Evolutionary conservation across 2,797 vertebrate species (phyloP), one percentile per base, ranked within the genome.

Genomic region (Cynopterus sphinx): DNA sequence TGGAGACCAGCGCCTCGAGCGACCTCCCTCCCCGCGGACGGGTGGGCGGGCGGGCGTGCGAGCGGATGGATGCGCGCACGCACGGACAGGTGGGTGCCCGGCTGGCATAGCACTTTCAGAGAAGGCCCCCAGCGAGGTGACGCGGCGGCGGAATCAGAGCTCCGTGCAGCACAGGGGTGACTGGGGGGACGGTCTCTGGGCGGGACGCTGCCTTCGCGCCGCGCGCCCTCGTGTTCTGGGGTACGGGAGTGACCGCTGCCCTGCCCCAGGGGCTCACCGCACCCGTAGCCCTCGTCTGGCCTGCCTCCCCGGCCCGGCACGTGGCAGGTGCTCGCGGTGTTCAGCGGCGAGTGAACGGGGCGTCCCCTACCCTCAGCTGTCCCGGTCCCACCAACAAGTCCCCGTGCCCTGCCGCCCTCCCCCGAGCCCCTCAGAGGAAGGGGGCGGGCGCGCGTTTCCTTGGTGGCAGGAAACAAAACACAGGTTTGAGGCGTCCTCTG

Each of bases 21-120:
- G 31, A 67, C 65, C 22, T 5, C 65, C 22, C 19, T 36, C 63
- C 33, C n/a, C 16, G 4, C 19, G 16, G 19, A 2, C 9, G 63
- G 43, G 16, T 24, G 65, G 10, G 0, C 1, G 9, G 3, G 0
- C 17, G 24, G 39, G 4, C 6, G 33, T 13, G 7, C 9, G 53
- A 2, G 19, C 6, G 31, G 33, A 5, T 26, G 36, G 1, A 7
- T 6, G 43, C 43, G 9, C 7, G 12, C 43, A 9, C 10, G 55
- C 17, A 15, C 1, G 22, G 49, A 22, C n/a, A 26, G 4, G 10
- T 26, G 11, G 10, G 1, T 9, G 1, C 10, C 11, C 21, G 55
- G 31, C n/a, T 70, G 70, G 57, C 19, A 15, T 4, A 51, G 5
- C 17, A 26, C 53, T 49, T 49, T 65, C 16, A 2, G 36, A 28